Conservation (phyloP, 2,797 vertebrate species). For the Chelon labrosus region DNA sequence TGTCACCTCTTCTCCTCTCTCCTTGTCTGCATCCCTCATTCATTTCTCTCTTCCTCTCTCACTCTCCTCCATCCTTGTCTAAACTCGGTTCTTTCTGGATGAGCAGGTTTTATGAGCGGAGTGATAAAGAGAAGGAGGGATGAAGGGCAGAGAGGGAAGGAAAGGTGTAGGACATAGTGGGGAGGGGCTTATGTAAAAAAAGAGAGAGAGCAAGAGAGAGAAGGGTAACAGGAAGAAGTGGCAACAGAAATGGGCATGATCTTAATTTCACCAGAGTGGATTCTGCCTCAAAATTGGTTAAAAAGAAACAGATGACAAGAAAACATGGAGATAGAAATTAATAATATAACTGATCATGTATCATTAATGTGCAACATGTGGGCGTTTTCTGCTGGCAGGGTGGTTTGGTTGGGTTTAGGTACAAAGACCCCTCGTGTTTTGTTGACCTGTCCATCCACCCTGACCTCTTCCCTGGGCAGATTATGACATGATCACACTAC, state of each 20-base stretch:
- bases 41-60: conserved; percentile 48
- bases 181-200: conserved; percentile 34
- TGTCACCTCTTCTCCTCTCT: conserved; percentile 7
- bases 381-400: no score
- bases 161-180: conserved; percentile 75
- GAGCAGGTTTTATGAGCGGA: conserved; percentile 78
- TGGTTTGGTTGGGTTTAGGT: no score
- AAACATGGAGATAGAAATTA: background rate
- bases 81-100: conserved; percentile 80
- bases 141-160: conserved; percentile 79
- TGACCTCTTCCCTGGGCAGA: no score
- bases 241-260: conserved; percentile 51
- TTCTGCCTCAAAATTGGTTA: conserved; percentile 28
- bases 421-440: no score
- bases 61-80: conserved; percentile 67
- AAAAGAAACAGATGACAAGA: background rate
- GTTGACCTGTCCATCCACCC: no score
- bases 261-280: conserved; percentile 64
- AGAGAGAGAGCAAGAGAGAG: conserved; percentile 27
- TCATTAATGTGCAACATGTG: no score
- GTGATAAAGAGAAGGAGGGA: conserved; percentile 79
- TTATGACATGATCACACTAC: no score
- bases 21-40: conserved; percentile 43
- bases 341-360: no score
- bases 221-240: conserved; percentile 40